A percentile compares a stretch with the other conserved stretches of the same genome.
These are phyloP conservation scores for Luehdorfia chinensis DNA, from an alignment of 1,140 invertebrate species.

Conservation along the genomic window DNA sequence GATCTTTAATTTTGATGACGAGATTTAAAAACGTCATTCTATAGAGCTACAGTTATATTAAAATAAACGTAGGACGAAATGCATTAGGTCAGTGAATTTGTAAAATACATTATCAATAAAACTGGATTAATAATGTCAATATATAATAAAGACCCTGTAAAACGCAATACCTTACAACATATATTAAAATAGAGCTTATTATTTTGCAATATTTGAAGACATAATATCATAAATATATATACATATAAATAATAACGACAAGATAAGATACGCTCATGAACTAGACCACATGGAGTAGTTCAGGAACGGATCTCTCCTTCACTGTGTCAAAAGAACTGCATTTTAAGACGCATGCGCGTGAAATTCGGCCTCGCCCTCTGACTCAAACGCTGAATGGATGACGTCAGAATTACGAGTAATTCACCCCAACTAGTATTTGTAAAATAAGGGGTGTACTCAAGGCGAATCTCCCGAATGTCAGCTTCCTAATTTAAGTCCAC, in stretches of 20 bases:
- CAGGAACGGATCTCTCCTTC: neutral
- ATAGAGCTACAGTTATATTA: too few species aligned
- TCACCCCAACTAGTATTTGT: slow-evolving; percentile 9
- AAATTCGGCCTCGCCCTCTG: slow-evolving; percentile 15
- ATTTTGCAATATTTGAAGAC: too few species aligned
- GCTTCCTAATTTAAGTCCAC: neutral
- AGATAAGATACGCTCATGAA: neutral
- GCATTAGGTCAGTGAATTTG: too few species aligned
- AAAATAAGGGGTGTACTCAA: slow-evolving; percentile 5
- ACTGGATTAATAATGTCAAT: too few species aligned
- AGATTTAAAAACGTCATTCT: too few species aligned
- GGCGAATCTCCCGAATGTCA: neutral
- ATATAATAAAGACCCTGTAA: too few species aligned
- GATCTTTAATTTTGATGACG: too few species aligned
- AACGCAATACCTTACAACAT: too few species aligned
- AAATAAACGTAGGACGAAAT: too few species aligned
- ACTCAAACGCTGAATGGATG: slow-evolving; percentile 16
- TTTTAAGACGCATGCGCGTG: slow-evolving; percentile 10
- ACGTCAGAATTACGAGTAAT: slow-evolving; percentile 13
- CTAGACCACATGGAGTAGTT: neutral
- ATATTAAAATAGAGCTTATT: too few species aligned
- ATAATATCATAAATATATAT: too few species aligned
- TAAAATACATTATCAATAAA: too few species aligned
- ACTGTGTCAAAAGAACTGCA: slow-evolving; percentile 2
- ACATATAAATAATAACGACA: neutral